A percentile compares a stretch with the other conserved stretches of the same genome.
phyloP scores from a whole-genome alignment of 2,797 vertebrate species.

The Artibeus lituratus region DNA sequence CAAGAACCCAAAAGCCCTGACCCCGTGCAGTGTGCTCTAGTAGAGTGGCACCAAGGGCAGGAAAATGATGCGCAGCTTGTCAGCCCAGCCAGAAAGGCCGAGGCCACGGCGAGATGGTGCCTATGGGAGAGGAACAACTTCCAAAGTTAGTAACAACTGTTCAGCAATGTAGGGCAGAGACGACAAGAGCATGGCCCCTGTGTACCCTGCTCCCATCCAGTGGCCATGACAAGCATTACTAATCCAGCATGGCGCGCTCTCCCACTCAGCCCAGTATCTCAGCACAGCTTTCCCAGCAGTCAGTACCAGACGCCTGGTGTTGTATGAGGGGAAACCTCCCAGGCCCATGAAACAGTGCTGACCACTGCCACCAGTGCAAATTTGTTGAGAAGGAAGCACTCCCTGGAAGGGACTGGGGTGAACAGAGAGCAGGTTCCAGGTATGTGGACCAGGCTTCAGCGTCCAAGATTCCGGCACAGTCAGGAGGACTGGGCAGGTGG shows the following conservation, averaged over 20 bases:
- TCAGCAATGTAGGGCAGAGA: not conserved
- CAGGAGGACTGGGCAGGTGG: not conserved
- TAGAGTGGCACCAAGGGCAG: not conserved
- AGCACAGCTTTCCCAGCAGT: not conserved
- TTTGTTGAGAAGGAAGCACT: not conserved
- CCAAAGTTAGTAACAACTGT: not conserved
- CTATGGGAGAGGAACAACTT: not conserved
- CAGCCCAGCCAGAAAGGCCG: not conserved
- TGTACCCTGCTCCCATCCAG: too few relatives aligned
- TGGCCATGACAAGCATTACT: not conserved
- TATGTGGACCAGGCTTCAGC: not conserved
- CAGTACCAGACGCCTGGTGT: too few relatives aligned
- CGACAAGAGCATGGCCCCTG: not conserved
- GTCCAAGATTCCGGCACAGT: not conserved
- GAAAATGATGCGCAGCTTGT: not conserved
- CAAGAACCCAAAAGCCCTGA: not conserved
- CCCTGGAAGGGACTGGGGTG: not conserved
- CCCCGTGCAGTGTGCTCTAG: fast-evolving
- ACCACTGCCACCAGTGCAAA: not conserved
- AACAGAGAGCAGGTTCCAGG: not conserved
- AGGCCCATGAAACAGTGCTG: not conserved
- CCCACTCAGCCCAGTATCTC: not conserved
- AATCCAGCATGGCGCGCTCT: fast-evolving
- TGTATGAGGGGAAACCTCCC: not conserved
- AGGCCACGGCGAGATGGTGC: not conserved